Percentiles rank a stretch among this genome's conserved stretches.
phyloP scores from a whole-genome alignment of 2,113 vertebrate genomes.

The Odontophorus gujanensis region DNA sequence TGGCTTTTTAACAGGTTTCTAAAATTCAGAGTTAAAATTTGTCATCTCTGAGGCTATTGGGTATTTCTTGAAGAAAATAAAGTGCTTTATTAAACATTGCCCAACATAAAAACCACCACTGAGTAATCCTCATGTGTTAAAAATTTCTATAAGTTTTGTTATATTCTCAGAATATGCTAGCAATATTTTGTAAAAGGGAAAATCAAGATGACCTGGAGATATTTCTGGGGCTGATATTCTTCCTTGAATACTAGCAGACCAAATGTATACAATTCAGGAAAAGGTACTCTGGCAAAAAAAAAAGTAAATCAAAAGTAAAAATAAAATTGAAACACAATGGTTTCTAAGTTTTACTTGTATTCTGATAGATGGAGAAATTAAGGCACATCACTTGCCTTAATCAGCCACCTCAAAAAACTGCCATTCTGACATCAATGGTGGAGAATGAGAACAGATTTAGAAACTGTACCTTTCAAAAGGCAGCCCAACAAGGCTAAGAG shows the following conservation, averaged over 20 bases:
- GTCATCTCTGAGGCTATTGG: background rate
- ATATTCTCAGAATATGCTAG: background rate
- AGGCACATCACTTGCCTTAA: background rate
- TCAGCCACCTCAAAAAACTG: background rate
- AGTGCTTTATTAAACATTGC: background rate
- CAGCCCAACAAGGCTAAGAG: background rate
- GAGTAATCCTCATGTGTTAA: background rate
- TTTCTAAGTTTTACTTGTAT: background rate
- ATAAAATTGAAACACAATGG: background rate
- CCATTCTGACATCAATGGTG: background rate
- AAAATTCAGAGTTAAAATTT: background rate
- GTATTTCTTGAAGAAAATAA: background rate
- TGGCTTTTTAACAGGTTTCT: background rate
- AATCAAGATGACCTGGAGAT: background rate
- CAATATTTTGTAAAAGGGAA: background rate
- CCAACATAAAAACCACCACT: background rate
- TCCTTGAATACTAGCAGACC: background rate
- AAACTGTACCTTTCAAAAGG: background rate
- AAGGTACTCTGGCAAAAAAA: background rate
- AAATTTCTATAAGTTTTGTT: background rate
- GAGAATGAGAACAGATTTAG: background rate
- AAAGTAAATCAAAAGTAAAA: background rate
- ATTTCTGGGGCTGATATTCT: background rate
- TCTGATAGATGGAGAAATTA: background rate
- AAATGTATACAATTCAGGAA: background rate